Percentiles rank a stretch among this genome's conserved stretches.
phyloP scores from a whole-genome alignment of 53 echinoderm and acorn worm genomes.

The Actinopyga echinites region DNA sequence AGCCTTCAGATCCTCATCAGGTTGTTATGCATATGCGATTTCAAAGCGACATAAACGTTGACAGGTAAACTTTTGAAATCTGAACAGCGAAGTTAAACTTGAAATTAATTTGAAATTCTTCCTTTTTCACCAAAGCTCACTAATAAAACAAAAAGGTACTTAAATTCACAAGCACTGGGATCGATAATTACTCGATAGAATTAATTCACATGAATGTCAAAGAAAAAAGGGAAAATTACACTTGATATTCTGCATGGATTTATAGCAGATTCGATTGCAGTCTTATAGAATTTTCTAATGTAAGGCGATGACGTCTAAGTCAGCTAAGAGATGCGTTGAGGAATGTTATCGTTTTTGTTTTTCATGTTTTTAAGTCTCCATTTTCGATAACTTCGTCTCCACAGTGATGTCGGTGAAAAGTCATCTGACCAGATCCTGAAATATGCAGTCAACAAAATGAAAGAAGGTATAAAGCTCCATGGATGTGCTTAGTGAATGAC shows the following conservation, averaged over 20 bases:
- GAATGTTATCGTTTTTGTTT: neutral
- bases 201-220: conserved; percentile 23
- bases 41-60: neutral
- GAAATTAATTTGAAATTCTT: conserved; percentile 36
- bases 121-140: conserved; percentile 1
- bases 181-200: conserved; percentile 29
- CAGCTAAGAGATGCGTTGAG: neutral
- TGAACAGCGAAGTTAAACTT: conserved; percentile 12
- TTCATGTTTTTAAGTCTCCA: too few species aligned
- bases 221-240: conserved; percentile 13
- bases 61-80: conserved; percentile 26
- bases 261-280: conserved; percentile 25
- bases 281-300: conserved; percentile 1
- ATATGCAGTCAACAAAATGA: too few species aligned
- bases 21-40: too few species aligned
- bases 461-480: too few species aligned
- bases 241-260: conserved; percentile 22
- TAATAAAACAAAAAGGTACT: neutral
- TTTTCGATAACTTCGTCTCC: too few species aligned
- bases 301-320: neutral
- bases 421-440: too few species aligned
- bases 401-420: too few species aligned
- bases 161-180: neutral
- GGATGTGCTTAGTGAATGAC: too few species aligned
- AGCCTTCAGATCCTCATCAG: too few species aligned